phyloP scores from a whole-genome alignment of 2,113 vertebrate species.

The Ornithorhynchus anatinus region DNA sequence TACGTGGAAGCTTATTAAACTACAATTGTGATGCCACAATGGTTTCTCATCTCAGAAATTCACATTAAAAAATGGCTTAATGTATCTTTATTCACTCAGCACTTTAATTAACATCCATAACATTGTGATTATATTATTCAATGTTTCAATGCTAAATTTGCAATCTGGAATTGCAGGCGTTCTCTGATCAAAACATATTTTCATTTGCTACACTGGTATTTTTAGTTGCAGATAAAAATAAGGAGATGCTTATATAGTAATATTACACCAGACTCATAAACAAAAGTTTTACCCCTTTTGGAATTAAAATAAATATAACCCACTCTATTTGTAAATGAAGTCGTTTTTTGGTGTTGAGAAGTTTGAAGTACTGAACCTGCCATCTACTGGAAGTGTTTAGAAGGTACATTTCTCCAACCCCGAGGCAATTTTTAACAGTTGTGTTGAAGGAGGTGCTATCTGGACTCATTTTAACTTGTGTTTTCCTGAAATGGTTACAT shows the following conservation, averaged over 20 bases:
- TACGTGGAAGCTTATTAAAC: conserved; percentile 46
- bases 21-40: conserved; percentile 54
- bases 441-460: neutral
- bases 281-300: conserved; percentile 40
- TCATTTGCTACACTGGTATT: conserved; percentile 54
- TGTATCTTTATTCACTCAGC: conserved; percentile 51
- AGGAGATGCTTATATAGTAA: conserved; percentile 37
- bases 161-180: conserved; percentile 51
- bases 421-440: neutral
- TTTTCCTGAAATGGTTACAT: neutral
- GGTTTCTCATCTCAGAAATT: conserved; percentile 45
- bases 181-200: conserved; percentile 60
- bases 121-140: conserved; percentile 61
- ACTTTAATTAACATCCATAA: conserved; percentile 63
- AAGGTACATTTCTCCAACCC: conserved; percentile 57
- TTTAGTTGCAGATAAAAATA: conserved; percentile 49
- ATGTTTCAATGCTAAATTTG: conserved; percentile 65
- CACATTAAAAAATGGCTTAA: conserved; percentile 48
- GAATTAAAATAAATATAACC: conserved; percentile 15
- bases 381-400: conserved; percentile 74
- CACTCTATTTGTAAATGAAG: conserved; percentile 17
- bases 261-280: conserved; percentile 16
- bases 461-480: neutral
- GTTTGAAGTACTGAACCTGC: conserved; percentile 74
- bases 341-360: conserved; percentile 27